Conservation (phyloP, 1,140 invertebrate species). For the Caenorhabditis briggsae region DNA sequence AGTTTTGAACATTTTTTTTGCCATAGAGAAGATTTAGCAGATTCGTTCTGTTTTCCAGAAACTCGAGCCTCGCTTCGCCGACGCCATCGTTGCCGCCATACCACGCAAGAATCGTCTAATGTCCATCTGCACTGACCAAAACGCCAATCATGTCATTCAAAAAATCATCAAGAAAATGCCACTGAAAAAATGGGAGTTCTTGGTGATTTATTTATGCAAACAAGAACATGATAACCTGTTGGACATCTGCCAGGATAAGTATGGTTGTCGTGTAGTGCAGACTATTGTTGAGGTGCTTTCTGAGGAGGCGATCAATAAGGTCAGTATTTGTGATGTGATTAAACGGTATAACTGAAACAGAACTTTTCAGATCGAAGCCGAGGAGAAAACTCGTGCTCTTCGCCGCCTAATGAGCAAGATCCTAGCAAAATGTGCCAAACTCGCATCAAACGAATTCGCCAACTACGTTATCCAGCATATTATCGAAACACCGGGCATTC, state of each 20-base stretch:
- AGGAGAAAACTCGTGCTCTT: background rate
- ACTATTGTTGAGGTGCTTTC: slow-evolving; percentile 64
- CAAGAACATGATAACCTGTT: slow-evolving; percentile 53
- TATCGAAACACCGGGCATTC: slow-evolving; percentile 57
- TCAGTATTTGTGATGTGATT: background rate
- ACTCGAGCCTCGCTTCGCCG: slow-evolving; percentile 1
- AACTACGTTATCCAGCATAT: slow-evolving; percentile 69
- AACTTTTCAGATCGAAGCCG: background rate
- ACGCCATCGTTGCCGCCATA: slow-evolving; percentile 10
- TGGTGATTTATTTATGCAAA: slow-evolving; percentile 1
- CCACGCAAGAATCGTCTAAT: slow-evolving; percentile 56
- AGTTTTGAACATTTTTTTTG: background rate
- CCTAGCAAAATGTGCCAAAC: slow-evolving; percentile 47
- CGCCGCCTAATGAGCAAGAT: slow-evolving; percentile 52
- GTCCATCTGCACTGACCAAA: slow-evolving; percentile 64
- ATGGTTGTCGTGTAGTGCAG: slow-evolving; percentile 67
- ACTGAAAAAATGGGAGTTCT: slow-evolving; percentile 26
- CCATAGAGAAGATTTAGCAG: too few species aligned
- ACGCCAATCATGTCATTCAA: slow-evolving; percentile 68
- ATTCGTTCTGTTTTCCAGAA: background rate
- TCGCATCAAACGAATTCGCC: slow-evolving; percentile 66
- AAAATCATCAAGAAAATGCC: slow-evolving; percentile 55
- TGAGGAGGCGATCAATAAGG: background rate
- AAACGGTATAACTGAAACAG: too few species aligned
- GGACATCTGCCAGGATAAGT: slow-evolving; percentile 64